Percentiles rank a stretch among this genome's conserved stretches.
Conservation (phyloP, 2,888 invertebrate species). For the Ochropleura plecta region DNA sequence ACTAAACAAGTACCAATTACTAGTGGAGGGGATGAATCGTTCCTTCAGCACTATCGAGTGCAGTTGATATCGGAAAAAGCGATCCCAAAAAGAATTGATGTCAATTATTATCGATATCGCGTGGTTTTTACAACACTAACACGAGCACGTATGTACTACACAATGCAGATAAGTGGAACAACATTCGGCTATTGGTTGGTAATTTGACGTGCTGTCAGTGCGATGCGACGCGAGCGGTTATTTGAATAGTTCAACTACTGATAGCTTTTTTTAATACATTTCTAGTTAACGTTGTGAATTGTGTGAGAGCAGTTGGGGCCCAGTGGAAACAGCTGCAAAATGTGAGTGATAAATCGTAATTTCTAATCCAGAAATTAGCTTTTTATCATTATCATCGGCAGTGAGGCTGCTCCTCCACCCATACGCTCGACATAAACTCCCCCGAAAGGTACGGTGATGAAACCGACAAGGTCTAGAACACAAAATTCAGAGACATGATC, state of each 20-base stretch:
- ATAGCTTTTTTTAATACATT: slow-evolving; percentile 14
- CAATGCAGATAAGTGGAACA: slow-evolving; percentile 51
- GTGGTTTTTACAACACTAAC: slow-evolving; percentile 30
- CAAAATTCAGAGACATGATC: neutral
- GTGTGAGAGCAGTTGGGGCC: neutral
- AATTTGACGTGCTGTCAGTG: slow-evolving; percentile 49
- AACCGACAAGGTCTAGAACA: neutral
- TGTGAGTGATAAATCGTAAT: neutral
- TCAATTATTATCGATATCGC: slow-evolving; percentile 14
- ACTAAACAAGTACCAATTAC: neutral
- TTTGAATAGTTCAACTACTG: slow-evolving; percentile 22
- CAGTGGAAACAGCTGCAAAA: neutral
- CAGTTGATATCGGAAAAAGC: neutral
- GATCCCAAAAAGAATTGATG: too few relatives aligned
- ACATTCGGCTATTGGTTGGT: slow-evolving; percentile 48
- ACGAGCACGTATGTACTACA: slow-evolving; percentile 31
- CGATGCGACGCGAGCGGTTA: slow-evolving; percentile 18
- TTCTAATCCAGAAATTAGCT: neutral
- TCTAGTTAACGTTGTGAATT: neutral
- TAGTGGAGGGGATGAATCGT: neutral
- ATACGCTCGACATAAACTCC: too few relatives aligned
- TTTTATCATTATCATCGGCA: neutral
- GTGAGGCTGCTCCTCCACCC: neutral
- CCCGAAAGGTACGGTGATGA: neutral
- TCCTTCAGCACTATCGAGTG: too few relatives aligned